Base-by-base conservation (phyloP, 1,140 invertebrate genomes). In the Heliconius hermathena region DNA sequence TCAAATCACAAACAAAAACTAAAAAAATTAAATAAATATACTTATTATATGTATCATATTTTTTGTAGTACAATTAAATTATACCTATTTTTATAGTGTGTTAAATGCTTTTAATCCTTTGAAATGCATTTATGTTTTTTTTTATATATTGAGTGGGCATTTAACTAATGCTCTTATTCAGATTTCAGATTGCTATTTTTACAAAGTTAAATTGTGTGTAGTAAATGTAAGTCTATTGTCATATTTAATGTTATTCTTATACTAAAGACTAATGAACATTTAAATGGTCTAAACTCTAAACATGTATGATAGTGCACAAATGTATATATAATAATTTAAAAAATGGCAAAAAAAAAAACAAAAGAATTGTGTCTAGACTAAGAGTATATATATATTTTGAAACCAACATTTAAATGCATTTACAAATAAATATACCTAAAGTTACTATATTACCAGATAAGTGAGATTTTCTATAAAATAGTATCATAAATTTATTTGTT, bases 1-100 rank as follows among this genome's bases (percentile, higher is more conserved):
- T 99, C 70, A 96, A 97, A 74, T 97, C 96, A 85, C 84, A 91
- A 90, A 77, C 80, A 5, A 9, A 52, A 16, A 26, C 54, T 22
- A 33, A 76, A 41, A 81, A 81, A 74, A n/a, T 26, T 70, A 74
- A 81, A 54, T 81, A 49, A 29, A 74, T 16, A 33, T 72, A 72
- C 5, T 71, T 18, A 26, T 8, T 38, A 41, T 72, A 66, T 66
- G 60, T 29, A 66, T 13, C 60, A 66, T 66, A 66, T 66, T 26
- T 66, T 66, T 66, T 66, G 60, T 41, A 76, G 74, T 76, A 76
- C 74, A 76, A 76, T 76, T 76, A 76, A 60, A 46, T 76, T 75
- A 33, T 66, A 76, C 13, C 38, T 76, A 76, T 76, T 70, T 76
- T 76, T 70, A 76, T 66, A 66, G 60, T 66, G 60, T 60, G 46